Percentiles rank a stretch among this genome's conserved stretches.
Conservation (phyloP, 64 coral and sea anemone genomes). For the Montipora sp. region DNA sequence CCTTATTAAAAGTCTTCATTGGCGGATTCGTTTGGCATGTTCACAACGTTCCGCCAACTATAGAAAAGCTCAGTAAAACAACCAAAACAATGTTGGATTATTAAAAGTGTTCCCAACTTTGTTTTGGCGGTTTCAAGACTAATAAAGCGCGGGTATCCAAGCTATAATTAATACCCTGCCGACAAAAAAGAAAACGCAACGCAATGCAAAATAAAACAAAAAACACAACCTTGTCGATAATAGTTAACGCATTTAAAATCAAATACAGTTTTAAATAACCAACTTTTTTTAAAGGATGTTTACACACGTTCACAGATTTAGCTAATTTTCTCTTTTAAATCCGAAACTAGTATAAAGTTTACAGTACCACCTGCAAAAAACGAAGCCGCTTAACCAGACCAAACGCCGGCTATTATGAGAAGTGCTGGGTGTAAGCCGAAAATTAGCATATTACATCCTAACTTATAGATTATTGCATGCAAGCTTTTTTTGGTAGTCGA, state of each 20-base stretch:
- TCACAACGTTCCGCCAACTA: no score
- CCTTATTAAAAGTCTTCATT: no score
- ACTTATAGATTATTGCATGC: background rate
- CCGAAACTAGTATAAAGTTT: background rate
- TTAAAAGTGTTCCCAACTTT: background rate
- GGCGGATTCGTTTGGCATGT: no score
- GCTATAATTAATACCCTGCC: background rate
- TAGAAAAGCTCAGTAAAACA: background rate
- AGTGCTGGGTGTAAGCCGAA: background rate
- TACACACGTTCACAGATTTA: background rate
- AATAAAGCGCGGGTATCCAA: background rate
- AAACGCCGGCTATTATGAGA: background rate
- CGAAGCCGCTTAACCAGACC: background rate
- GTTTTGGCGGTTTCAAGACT: background rate
- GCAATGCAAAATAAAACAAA: background rate
- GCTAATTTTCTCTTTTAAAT: background rate
- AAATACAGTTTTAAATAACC: background rate
- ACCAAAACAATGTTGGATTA: background rate
- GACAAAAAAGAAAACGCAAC: background rate
- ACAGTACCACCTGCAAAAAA: background rate
- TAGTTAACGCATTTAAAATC: background rate
- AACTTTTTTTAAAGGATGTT: background rate
- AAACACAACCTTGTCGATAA: background rate
- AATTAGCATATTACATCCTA: conserved; percentile 33
- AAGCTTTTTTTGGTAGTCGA: background rate